A percentile compares a stretch with the other conserved stretches of the same genome.
phyloP scores from a whole-genome alignment of 2,888 invertebrate genomes.

The Drosophila atroscutellata region DNA sequence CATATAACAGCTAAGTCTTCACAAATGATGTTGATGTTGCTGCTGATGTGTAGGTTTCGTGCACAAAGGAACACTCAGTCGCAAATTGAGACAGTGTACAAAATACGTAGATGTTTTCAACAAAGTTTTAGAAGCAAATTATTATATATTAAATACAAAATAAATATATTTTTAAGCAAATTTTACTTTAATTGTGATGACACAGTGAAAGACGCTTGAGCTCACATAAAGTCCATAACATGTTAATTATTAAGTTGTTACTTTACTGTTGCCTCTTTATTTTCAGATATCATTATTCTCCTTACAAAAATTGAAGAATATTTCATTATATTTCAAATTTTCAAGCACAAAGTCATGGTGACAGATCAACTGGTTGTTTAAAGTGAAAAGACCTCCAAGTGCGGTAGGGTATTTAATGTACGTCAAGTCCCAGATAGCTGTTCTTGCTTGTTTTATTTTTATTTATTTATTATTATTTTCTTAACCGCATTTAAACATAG shows the following conservation, averaged over 20 bases:
- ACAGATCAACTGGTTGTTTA: neutral
- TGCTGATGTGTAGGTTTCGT: neutral
- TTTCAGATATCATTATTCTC: neutral
- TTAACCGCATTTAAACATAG: slow-evolving; percentile 52
- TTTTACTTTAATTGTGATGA: neutral
- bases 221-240: neutral
- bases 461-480: slow-evolving; percentile 32
- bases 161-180: neutral
- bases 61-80: neutral
- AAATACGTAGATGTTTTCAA: neutral
- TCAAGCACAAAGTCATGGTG: neutral
- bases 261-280: neutral
- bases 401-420: neutral
- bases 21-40: neutral
- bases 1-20: neutral
- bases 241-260: neutral
- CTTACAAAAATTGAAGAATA: neutral
- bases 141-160: no score
- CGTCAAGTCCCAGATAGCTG: neutral
- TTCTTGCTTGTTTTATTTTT: slow-evolving; percentile 36
- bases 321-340: neutral
- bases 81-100: neutral
- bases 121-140: no score
- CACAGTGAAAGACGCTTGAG: neutral
- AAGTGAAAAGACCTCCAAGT: neutral